phyloP scores from a whole-genome alignment of 2,113 vertebrate genomes.

The Cervus canadensis region DNA sequence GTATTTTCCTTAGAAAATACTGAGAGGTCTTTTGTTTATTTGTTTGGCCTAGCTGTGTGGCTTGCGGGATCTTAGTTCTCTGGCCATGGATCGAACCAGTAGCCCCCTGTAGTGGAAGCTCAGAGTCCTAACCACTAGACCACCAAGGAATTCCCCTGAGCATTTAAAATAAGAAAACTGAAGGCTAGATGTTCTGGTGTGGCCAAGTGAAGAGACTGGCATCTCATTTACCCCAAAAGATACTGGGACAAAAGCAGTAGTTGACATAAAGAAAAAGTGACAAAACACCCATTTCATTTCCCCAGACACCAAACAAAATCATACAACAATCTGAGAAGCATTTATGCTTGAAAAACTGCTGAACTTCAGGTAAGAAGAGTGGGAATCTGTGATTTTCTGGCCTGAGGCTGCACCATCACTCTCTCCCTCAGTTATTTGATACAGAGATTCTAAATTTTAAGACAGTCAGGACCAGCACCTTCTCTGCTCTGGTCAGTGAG shows the following conservation, averaged over 20 bases:
- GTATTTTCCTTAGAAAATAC: not conserved
- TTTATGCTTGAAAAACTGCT: not conserved
- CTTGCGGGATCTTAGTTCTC: not conserved
- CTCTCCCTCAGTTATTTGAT: not conserved
- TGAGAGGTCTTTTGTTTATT: not conserved
- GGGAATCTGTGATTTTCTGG: not conserved
- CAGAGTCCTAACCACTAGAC: not conserved
- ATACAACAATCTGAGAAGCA: not conserved
- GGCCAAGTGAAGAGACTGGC: not conserved
- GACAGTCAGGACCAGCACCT: not conserved
- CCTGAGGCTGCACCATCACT: not conserved
- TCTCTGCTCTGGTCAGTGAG: not conserved
- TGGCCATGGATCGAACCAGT: not conserved
- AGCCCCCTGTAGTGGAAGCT: not conserved
- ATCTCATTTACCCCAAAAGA: not conserved
- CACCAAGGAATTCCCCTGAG: not conserved
- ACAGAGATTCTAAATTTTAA: not conserved
- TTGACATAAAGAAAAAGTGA: not conserved
- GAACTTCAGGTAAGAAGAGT: not conserved
- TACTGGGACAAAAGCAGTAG: not conserved
- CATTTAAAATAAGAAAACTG: not conserved
- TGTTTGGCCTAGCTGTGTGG: not conserved
- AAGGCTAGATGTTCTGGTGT: not conserved
- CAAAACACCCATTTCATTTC: not conserved
- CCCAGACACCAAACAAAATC: not conserved